Evolutionary conservation across 2,113 vertebrate species (phyloP), one percentile per base, ranked within the genome.

Genomic region (Tachuris rubrigastra): DNA sequence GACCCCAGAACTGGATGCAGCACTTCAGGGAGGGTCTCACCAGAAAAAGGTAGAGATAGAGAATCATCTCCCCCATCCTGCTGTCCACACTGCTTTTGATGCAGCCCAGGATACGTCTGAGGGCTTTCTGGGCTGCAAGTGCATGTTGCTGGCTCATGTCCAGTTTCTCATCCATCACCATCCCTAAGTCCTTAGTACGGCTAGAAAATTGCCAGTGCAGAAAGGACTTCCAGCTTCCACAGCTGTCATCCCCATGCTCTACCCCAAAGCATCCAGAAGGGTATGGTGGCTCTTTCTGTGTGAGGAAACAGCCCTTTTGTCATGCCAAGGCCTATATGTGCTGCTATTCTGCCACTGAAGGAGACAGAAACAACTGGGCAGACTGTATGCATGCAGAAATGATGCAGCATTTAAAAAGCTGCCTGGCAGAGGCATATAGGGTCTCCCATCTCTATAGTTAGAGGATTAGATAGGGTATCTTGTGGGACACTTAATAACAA

Each of bases 251-350:
- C 30, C 14, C 22, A 8, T 28, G 14, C 31, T 30, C 18, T 20
- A 25, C 30, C 33, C 8, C 7, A 52, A 46, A 77, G 24, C 20
- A 59, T 35, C 11, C 12, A 9, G 7, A 13, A 30, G 31, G 19
- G 20, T 41, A 19, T 30, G 6, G 30, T 22, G 10, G 39, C 31
- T 30, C 20, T 41, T 79, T 28, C 3, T 5, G 6, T 8, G 28
- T 13, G 27, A 82, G 39, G 20, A 53, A 81, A 47, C 0, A 4
- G 12, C 4, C 50, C n/a, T 39, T n/a, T 11, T 14, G 11, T 27
- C 1, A 0, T 33, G 11, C 11, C 18, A 3, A 22, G 23, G 42
- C 8, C 25, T 71, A 7, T 8, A 6, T 6, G 6, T 0, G 1
- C 22, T 52, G 41, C 42, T 30, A 30, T n/a, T 35, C 19, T 33